These are phyloP conservation scores for Neodiprion lecontei DNA, from an alignment of 1,140 invertebrate species.

Conservation along the genomic window DNA sequence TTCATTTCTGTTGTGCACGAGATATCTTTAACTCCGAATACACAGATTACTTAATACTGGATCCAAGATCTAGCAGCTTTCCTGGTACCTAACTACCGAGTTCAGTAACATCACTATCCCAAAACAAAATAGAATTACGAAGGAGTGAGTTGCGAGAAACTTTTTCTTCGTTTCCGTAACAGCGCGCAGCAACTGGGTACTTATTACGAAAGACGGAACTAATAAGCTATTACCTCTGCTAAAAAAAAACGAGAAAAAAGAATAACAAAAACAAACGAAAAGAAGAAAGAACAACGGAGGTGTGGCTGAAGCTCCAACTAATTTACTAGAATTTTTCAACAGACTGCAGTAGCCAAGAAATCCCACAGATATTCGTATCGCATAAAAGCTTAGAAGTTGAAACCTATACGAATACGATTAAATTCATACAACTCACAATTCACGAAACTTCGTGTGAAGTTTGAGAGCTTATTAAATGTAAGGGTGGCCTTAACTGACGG, in stretches of 20 bases:
- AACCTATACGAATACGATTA: background rate
- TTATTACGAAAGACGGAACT: background rate
- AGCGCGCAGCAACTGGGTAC: background rate
- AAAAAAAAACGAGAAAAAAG: background rate
- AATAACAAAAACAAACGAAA: background rate
- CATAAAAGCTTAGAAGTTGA: background rate
- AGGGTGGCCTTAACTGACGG: background rate
- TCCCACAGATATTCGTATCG: too few relatives aligned
- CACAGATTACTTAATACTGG: too few relatives aligned
- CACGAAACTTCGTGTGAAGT: background rate
- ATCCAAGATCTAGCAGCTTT: too few relatives aligned
- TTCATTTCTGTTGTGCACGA: too few relatives aligned
- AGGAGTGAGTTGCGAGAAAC: background rate
- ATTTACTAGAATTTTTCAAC: background rate
- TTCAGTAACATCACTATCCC: background rate
- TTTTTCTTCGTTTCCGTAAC: background rate
- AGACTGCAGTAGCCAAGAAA: background rate
- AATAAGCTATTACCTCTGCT: background rate
- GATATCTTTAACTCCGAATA: too few relatives aligned
- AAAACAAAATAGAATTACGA: background rate
- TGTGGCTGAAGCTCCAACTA: background rate
- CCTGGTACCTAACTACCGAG: too few relatives aligned
- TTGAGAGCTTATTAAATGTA: constrained; percentile 1
- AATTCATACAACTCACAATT: background rate
- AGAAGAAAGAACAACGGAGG: background rate